Conservation (phyloP, 1,140 invertebrate species). For the Pseudoatta argentina region DNA sequence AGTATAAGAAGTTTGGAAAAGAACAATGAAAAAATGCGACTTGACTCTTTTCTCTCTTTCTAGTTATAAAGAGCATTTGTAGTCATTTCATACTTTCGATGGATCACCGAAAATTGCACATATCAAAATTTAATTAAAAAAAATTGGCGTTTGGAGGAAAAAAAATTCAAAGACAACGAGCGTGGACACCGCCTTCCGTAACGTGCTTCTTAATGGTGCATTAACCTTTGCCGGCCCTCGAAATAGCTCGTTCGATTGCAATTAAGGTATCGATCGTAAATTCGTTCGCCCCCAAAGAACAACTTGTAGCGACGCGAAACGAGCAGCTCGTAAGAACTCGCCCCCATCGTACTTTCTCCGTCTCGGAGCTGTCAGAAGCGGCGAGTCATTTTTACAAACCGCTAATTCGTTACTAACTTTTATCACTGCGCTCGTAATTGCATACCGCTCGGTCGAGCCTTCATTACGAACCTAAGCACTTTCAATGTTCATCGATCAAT, state of each 20-base stretch:
- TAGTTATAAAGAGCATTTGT: not conserved
- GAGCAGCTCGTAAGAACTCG: slow-evolving; percentile 57
- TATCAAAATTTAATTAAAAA: not conserved
- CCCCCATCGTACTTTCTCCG: slow-evolving; percentile 33
- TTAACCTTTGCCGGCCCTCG: slow-evolving; percentile 67
- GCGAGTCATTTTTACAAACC: slow-evolving; percentile 55
- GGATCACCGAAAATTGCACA: not conserved
- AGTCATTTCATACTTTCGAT: no score
- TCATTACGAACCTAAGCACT: slow-evolving; percentile 36
- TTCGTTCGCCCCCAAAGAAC: slow-evolving; percentile 46
- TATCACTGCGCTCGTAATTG: slow-evolving; percentile 52
- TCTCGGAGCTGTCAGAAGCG: slow-evolving; percentile 39
- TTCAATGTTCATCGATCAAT: slow-evolving; percentile 56
- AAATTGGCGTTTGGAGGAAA: not conserved
- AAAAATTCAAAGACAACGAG: slow-evolving; percentile 17
- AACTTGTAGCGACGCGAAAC: slow-evolving; percentile 54
- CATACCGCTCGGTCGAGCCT: slow-evolving; percentile 11
- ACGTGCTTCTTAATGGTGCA: slow-evolving; percentile 65
- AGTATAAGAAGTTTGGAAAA: no score
- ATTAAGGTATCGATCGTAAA: slow-evolving; percentile 74
- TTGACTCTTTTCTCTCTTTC: not conserved
- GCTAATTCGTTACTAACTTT: slow-evolving; percentile 56
- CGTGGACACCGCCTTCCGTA: slow-evolving; percentile 36
- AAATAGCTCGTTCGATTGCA: slow-evolving; percentile 66
- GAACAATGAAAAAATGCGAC: not conserved